A percentile compares a stretch with the other conserved stretches of the same genome.
Conservation (phyloP, 2,797 vertebrate genomes). For the Nyctibius grandis region DNA sequence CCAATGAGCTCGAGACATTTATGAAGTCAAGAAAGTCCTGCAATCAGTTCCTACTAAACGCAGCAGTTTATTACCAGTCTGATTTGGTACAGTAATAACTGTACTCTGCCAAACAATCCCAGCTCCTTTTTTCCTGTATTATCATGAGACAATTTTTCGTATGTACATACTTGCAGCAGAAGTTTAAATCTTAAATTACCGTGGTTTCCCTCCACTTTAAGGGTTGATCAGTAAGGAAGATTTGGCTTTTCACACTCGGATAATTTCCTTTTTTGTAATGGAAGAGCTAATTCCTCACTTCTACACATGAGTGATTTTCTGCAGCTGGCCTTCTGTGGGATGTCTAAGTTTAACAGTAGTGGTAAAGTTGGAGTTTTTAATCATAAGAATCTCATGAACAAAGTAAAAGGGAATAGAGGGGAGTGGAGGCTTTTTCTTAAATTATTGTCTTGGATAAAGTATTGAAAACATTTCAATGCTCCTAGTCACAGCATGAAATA, state of each 20-base stretch:
- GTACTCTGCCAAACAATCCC: neutral
- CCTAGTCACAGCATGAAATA: constrained; percentile 73
- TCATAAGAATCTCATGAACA: neutral
- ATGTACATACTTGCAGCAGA: constrained; percentile 44
- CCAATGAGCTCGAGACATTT: neutral
- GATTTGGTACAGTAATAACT: neutral
- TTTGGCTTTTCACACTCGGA: neutral
- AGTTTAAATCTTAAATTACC: neutral
- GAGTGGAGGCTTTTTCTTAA: neutral
- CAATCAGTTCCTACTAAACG: neutral
- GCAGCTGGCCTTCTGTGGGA: neutral
- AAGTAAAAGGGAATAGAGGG: neutral
- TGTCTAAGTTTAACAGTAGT: neutral
- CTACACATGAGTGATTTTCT: neutral
- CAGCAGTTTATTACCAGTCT: neutral
- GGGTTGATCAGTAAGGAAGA: neutral
- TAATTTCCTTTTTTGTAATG: neutral
- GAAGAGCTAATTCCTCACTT: neutral
- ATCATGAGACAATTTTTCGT: neutral
- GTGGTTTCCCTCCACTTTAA: neutral
- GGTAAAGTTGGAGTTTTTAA: neutral
- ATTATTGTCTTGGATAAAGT: constrained; percentile 12
- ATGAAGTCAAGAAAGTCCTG: neutral
- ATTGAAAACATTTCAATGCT: neutral
- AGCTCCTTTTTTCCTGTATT: neutral